Evolutionary conservation across 2,113 vertebrate species (phyloP).

Genomic region (Syrrhaptes paradoxus): DNA sequence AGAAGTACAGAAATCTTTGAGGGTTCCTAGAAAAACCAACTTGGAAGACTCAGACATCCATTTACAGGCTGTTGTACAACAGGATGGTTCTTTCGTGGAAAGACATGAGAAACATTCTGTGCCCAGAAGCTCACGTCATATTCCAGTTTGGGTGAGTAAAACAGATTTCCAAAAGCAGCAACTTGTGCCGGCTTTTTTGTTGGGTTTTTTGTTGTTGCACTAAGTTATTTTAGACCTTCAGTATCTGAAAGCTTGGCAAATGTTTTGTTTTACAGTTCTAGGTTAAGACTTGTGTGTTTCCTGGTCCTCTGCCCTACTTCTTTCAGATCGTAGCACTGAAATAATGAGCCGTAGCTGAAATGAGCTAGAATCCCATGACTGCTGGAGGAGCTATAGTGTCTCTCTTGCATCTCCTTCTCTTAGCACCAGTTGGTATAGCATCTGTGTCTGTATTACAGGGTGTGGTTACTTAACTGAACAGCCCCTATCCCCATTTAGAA

Average conservation of each 20-base stretch:
- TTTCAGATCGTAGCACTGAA: neutral
- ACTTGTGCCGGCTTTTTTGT: neutral
- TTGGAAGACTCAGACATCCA: neutral
- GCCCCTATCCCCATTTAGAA: neutral
- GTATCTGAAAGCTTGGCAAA: neutral
- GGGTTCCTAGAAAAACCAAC: neutral
- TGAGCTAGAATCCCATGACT: neutral
- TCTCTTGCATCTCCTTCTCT: neutral
- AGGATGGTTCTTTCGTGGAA: neutral
- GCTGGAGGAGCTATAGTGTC: neutral
- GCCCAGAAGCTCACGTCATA: neutral
- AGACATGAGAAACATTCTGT: neutral
- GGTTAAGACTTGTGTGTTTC: neutral
- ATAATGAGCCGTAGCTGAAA: neutral
- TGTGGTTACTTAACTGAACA: neutral
- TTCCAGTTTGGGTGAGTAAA: constrained; percentile 76
- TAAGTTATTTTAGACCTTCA: neutral
- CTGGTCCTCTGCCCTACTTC: neutral
- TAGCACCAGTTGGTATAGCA: neutral
- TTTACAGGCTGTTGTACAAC: neutral
- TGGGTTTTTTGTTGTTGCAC: neutral
- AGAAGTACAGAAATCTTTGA: neutral
- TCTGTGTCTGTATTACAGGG: accelerated
- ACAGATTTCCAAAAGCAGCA: neutral
- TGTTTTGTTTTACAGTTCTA: neutral